Conservation (phyloP, 1,140 invertebrate genomes). For the Artemia franciscana region DNA sequence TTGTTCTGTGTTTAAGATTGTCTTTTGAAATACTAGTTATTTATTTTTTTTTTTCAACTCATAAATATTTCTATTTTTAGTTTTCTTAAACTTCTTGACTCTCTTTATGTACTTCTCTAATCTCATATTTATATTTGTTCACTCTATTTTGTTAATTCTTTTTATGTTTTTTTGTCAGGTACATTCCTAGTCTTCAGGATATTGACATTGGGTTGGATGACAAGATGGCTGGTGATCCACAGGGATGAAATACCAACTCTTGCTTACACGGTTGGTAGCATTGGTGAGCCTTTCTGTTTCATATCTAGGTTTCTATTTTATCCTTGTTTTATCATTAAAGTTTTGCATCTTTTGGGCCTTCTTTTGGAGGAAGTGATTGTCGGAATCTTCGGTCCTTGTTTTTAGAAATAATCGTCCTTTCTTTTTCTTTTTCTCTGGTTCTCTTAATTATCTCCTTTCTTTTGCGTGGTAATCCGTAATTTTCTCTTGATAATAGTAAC, state of each 20-base stretch:
- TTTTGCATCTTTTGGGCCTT: neutral
- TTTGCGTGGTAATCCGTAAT: neutral
- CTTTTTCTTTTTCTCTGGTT: neutral
- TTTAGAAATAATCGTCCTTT: too few species aligned
- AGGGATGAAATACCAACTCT: slow-evolving; percentile 19
- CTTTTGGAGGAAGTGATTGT: neutral
- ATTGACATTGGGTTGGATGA: slow-evolving; percentile 27
- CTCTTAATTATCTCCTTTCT: neutral
- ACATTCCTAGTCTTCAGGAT: slow-evolving; percentile 29
- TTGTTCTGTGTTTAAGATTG: too few species aligned
- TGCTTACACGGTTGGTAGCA: slow-evolving; percentile 20
- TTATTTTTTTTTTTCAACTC: too few species aligned
- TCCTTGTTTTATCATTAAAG: slow-evolving; percentile 1
- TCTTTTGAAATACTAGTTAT: too few species aligned
- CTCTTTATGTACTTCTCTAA: too few species aligned
- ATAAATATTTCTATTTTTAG: too few species aligned
- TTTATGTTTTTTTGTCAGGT: too few species aligned
- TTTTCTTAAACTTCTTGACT: too few species aligned
- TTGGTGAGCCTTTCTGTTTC: slow-evolving; percentile 14
- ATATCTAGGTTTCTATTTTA: neutral
- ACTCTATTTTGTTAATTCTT: too few species aligned
- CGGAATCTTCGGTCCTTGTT: neutral
- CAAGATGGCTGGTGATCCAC: slow-evolving; percentile 26
- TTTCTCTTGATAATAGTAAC: too few species aligned
- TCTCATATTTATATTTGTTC: too few species aligned